These are phyloP conservation scores for Grantiella picta DNA, from an alignment of 2,113 vertebrate genomes.

Conservation along the genomic window DNA sequence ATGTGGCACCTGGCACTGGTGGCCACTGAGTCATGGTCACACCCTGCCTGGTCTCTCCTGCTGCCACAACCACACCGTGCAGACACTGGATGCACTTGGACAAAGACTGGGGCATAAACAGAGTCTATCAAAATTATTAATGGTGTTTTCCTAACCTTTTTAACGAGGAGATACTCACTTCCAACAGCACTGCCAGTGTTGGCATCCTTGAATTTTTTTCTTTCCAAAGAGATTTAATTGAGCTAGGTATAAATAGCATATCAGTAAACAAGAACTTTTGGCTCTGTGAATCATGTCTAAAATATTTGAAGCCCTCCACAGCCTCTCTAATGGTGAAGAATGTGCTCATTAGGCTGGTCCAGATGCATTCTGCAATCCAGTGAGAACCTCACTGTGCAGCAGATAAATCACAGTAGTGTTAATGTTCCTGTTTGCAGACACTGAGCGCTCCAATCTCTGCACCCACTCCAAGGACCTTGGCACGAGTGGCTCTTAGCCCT, in stretches of 20 bases:
- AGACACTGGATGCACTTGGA: neutral
- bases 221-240: conserved; percentile 47
- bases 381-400: neutral
- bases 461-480: neutral
- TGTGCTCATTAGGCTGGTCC: conserved; percentile 60
- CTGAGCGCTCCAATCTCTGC: neutral
- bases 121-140: conserved; percentile 24
- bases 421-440: neutral
- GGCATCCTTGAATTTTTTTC: conserved; percentile 4
- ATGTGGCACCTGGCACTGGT: neutral
- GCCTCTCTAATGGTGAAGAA: conserved; percentile 46
- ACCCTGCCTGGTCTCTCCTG: neutral
- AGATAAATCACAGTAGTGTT: conserved; percentile 31
- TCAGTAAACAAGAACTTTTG: conserved; percentile 65
- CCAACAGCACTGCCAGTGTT: conserved; percentile 6
- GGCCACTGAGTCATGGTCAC: accelerated
- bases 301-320: conserved; percentile 56
- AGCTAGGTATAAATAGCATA: conserved; percentile 62
- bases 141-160: conserved; percentile 46
- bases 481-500: neutral
- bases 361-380: conserved; percentile 37
- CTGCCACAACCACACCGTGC: neutral
- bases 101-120: neutral
- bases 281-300: conserved; percentile 58
- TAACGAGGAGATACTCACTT: conserved; percentile 26